These are phyloP conservation scores for Cirrhinus mrigala DNA, from an alignment of 2,797 vertebrate species.

Conservation along the genomic window DNA sequence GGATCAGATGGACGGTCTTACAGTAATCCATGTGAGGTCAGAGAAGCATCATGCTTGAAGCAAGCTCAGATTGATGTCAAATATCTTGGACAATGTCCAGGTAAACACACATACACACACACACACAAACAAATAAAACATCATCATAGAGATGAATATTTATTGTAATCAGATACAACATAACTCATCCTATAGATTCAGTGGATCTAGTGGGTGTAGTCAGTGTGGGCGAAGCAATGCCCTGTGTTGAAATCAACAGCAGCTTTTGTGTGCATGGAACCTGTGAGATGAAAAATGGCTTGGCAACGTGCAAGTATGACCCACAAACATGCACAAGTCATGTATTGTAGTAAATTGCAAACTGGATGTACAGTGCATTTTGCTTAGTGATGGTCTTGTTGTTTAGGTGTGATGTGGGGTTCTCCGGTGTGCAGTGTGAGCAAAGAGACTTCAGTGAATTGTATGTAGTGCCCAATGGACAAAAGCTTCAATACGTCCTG, in stretches of 20 bases:
- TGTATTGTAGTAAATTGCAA: background rate
- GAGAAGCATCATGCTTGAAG: conserved; percentile 94
- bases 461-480: conserved; percentile 94
- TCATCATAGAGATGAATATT: background rate
- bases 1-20: conserved; percentile 94
- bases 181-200: conserved; percentile 79
- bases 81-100: conserved; percentile 91
- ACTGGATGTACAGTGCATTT: background rate
- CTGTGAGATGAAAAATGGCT: conserved; percentile 91
- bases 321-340: background rate
- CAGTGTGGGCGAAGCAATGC: conserved; percentile 86
- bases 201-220: conserved; percentile 85
- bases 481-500: conserved; percentile 95
- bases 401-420: conserved; percentile 17
- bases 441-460: conserved; percentile 95
- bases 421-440: conserved; percentile 86
- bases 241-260: conserved; percentile 89
- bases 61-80: conserved; percentile 96
- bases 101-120: conserved; percentile 69
- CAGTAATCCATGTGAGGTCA: conserved; percentile 93
- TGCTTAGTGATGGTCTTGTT: background rate
- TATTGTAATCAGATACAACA: background rate
- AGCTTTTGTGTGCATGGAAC: conserved; percentile 91
- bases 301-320: conserved; percentile 90
- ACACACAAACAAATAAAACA: background rate